Base-by-base conservation (phyloP, 2,797 vertebrate genomes). In the Eleutherodactylus coqui region DNA sequence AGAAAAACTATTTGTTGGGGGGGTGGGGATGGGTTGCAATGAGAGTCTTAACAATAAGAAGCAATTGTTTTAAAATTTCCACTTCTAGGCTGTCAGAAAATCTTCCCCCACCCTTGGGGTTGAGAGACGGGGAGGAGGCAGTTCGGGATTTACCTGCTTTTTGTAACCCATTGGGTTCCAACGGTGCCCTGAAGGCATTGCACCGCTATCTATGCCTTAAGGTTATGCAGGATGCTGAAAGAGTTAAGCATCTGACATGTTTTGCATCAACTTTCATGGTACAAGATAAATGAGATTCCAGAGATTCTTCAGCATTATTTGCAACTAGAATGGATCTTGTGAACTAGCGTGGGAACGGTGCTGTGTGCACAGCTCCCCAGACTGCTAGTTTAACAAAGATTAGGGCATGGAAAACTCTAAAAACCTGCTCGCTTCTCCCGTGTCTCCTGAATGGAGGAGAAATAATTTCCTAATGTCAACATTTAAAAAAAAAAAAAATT, bases 261-360 rank as follows among this genome's bases (percentile, higher is more conserved):
- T 67, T 60, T 69, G 82, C 82, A 87, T 87, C 82, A 87, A 84
- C 82, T 87, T 87, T 87, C 86, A 87, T 87, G 86, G 76, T 87
- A 62, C 69, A 75, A 87, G 86, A 87, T 87, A 87, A 83, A 87
- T 84, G 76, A 69, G 70, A 87, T 87, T 87, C 86, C 86, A 80
- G 82, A 87, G 82, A 87, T 87, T 83, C 86, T 83, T 80, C 41
- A 49, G 77, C 76, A 87, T 84, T 87, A 84, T 87, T 84, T 87
- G 77, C 64, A 87, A 62, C 69, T 75, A 87, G 77, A 87, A 84
- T 87, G 86, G 82, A 80, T 83, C 86, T 84, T 87, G 76, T 75
- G 86, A 84, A 49, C 82, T 75, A 87, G 82, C 82, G 82, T 87
- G 86, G 82, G 86, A 84, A 84, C 82, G 32, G 47, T n/a, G 36